These are phyloP conservation scores for Sinonovacula constricta DNA, from an alignment of 1,140 invertebrate genomes.

Conservation along the genomic window DNA sequence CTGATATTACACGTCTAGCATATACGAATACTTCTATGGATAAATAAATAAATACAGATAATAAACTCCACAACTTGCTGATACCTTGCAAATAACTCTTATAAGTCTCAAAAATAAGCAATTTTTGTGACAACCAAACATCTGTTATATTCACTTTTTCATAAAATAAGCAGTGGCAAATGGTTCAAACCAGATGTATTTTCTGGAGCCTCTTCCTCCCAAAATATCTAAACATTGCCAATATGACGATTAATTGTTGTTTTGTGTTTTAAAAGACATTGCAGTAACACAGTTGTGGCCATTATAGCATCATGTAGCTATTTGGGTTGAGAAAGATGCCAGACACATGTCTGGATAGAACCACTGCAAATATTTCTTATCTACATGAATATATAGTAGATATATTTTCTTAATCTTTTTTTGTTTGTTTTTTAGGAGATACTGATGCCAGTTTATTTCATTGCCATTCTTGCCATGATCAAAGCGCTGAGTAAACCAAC, in stretches of 20 bases:
- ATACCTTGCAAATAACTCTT: no score
- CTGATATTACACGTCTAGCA: no score
- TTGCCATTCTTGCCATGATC: conserved; percentile 60
- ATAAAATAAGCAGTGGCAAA: no score
- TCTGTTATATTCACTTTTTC: no score
- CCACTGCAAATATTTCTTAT: background rate
- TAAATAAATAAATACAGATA: no score
- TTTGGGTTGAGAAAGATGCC: background rate
- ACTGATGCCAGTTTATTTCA: conserved; percentile 66
- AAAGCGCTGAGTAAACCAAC: conserved; percentile 50
- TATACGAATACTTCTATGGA: no score
- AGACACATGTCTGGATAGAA: background rate
- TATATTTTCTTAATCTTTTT: background rate
- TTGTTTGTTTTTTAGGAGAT: conserved; percentile 62
- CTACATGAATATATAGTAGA: background rate
- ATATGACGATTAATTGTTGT: background rate
- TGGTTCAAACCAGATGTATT: no score
- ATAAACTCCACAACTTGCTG: no score
- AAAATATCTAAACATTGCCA: no score
- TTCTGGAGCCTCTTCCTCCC: no score
- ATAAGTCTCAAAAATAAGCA: no score
- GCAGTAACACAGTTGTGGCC: background rate
- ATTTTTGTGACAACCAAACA: no score
- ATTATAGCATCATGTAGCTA: background rate
- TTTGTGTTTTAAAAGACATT: background rate